phyloP scores from a whole-genome alignment of 2,888 invertebrate species.

The Oithona nana region DNA sequence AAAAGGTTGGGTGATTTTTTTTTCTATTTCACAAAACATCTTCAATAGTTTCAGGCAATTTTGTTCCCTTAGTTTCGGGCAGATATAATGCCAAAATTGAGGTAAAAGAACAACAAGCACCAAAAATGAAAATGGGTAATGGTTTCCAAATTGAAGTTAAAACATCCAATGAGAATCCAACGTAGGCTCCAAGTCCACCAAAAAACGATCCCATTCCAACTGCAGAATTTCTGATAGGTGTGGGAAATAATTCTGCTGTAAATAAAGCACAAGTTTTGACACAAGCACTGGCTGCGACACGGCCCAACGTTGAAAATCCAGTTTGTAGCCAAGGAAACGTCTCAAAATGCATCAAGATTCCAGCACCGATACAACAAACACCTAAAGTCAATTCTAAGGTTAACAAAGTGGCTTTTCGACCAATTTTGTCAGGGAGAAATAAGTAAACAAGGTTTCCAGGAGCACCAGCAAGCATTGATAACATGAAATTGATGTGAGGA shows the following conservation, averaged over 20 bases:
- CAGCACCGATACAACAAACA: constrained; percentile 10
- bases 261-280: no score
- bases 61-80: constrained; percentile 11
- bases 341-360: constrained; percentile 24
- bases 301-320: constrained; percentile 45
- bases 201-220: constrained; percentile 64
- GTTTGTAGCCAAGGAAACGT: constrained; percentile 22
- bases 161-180: constrained; percentile 52
- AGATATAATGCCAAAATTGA: constrained; percentile 8
- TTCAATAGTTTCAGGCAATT: constrained; percentile 15
- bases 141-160: neutral
- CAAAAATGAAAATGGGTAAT: constrained; percentile 8
- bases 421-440: constrained; percentile 43
- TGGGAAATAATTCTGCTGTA: constrained; percentile 71
- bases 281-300: constrained; percentile 65
- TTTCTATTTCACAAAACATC: no score
- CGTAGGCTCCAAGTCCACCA: constrained; percentile 63
- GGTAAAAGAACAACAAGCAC: neutral
- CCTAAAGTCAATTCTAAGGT: constrained; percentile 1
- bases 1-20: no score
- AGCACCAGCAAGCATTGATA: constrained; percentile 24
- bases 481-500: constrained; percentile 16
- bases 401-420: constrained; percentile 46
- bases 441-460: constrained; percentile 44
- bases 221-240: constrained; percentile 65